phyloP scores from a whole-genome alignment of 2,888 invertebrate genomes.

The Nematopogon swammerdamellus region DNA sequence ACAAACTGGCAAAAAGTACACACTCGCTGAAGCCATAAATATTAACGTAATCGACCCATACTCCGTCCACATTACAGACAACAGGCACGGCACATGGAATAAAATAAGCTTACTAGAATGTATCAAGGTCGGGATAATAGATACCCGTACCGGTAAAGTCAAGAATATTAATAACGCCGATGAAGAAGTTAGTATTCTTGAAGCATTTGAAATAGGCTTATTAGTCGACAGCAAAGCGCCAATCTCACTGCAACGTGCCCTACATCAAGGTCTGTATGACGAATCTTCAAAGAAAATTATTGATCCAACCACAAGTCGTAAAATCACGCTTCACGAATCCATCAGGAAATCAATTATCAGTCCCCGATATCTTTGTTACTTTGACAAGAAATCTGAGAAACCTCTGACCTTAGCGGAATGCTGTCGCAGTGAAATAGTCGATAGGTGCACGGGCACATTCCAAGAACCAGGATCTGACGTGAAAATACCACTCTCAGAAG shows the following conservation, averaged over 20 bases:
- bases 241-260: conserved; percentile 77
- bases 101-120: conserved; percentile 78
- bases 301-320: conserved; percentile 74
- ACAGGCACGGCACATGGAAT: conserved; percentile 70
- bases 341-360: conserved; percentile 78
- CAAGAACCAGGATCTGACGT: conserved; percentile 66
- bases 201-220: conserved; percentile 77
- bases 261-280: conserved; percentile 84
- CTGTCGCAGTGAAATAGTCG: conserved; percentile 75
- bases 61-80: conserved; percentile 79
- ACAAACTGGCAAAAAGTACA: conserved; percentile 71
- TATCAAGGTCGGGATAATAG: conserved; percentile 70
- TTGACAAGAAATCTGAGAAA: conserved; percentile 70
- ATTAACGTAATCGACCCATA: conserved; percentile 79
- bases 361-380: conserved; percentile 77
- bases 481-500: conserved; percentile 66
- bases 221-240: conserved; percentile 79
- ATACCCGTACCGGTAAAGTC: conserved; percentile 67
- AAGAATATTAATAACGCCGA: conserved; percentile 65
- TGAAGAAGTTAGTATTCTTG: conserved; percentile 66
- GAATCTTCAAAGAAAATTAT: conserved; percentile 76
- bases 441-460: conserved; percentile 75
- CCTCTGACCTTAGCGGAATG: conserved; percentile 75
- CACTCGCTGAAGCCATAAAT: conserved; percentile 79
- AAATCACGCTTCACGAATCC: conserved; percentile 80